Evolutionary conservation across 2,113 vertebrate species (phyloP).

Genomic region (Coreoperca whiteheadi): DNA sequence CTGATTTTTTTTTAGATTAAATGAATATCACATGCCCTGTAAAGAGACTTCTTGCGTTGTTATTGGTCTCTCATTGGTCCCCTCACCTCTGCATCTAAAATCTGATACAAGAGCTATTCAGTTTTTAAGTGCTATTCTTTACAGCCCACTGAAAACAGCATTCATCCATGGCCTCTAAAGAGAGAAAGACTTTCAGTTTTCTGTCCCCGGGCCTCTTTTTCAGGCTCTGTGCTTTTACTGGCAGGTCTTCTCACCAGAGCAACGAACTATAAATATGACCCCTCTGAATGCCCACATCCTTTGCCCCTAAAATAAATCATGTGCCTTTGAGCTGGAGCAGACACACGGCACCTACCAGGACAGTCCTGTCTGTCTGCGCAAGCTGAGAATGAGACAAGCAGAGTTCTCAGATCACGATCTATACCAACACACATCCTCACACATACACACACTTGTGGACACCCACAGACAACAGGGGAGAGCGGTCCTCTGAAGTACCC

Average conservation of each 20-base stretch:
- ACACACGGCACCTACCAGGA: slow-evolving; percentile 71
- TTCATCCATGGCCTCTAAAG: slow-evolving; percentile 62
- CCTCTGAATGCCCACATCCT: slow-evolving; percentile 85
- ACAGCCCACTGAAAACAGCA: slow-evolving; percentile 73
- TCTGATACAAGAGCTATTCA: slow-evolving; percentile 57
- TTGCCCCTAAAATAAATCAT: slow-evolving; percentile 81
- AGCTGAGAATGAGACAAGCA: slow-evolving; percentile 55
- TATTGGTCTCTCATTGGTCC: slow-evolving; percentile 31
- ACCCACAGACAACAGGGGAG: slow-evolving; percentile 49
- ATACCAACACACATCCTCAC: slow-evolving; percentile 11
- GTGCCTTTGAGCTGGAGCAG: slow-evolving; percentile 67
- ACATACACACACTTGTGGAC: slow-evolving; percentile 51
- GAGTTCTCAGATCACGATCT: slow-evolving; percentile 56
- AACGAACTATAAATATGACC: slow-evolving; percentile 82
- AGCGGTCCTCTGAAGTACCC: slow-evolving; percentile 35
- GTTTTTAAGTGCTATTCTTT: slow-evolving; percentile 70
- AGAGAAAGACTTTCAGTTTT: slow-evolving; percentile 72
- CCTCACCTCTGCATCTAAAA: slow-evolving; percentile 41
- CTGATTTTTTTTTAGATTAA: slow-evolving; percentile 1
- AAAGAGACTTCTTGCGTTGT: slow-evolving; percentile 27
- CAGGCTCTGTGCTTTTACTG: slow-evolving; percentile 77
- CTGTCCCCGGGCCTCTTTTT: slow-evolving; percentile 72
- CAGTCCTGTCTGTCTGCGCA: slow-evolving; percentile 49
- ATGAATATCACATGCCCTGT: not conserved
- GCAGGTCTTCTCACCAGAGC: slow-evolving; percentile 76